Base-by-base conservation (phyloP, 2,797 vertebrate species). In the Brachyrhaphis roseni region DNA sequence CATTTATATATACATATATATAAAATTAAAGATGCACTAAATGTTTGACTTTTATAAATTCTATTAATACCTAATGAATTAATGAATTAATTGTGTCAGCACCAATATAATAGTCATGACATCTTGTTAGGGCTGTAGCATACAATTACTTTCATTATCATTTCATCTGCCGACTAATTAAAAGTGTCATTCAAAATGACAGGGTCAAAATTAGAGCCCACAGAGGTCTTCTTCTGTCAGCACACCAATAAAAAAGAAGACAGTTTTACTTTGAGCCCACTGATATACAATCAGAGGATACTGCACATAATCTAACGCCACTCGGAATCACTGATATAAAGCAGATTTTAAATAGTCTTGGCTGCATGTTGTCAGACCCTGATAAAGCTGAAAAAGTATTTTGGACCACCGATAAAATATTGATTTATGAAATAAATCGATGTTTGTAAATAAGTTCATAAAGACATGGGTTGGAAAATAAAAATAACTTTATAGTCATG, bases 101-200 rank as follows among this genome's bases (percentile, higher is more conserved):
- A 39, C 11, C 45, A 62, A 49, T 45, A 49, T 49, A 47, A 36
- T 76, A 70, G 70, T 76, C 43, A 49, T 39, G 5, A 62, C 46
- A 81, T 81, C 74, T 47, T 64, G 75, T 81, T 72, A 49, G 64
- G 36, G 43, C 53, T 43, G 45, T 59, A 72, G 46, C 74, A 71
- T 68, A 51, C 55, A 76, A 81, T 76, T 76, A 76, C 64, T 72
- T 76, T 76, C 74, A 62, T 71, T 41, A 64, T 80, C 59, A 76
- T 39, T 74, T 76, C 34, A 59, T 80, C 43, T 80, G 51, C 26
- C 13, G 36, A 62, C 28, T 51, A 55, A 64, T 81, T 46, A 28
- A 71, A 70, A 75, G 57, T 49, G 66, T 3, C 74, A 16, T 13
- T 57, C 28, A 1, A 76, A 81, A 62, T 64, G 43, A 71, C 6